A percentile compares a stretch with the other conserved stretches of the same genome.
Evolutionary conservation across 2,113 vertebrate species (phyloP).

Genomic region (Scortum barcoo): DNA sequence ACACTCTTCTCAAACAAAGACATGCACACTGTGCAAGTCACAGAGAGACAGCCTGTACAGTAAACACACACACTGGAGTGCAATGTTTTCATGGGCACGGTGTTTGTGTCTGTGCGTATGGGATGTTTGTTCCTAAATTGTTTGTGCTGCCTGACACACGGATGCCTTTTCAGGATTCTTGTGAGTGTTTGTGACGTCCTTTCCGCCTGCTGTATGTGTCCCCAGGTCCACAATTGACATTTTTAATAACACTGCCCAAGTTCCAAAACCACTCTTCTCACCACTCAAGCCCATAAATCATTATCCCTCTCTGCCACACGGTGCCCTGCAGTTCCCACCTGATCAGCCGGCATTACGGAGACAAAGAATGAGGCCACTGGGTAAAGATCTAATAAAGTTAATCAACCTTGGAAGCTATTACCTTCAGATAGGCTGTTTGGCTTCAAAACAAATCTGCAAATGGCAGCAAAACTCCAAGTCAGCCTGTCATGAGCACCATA

Average conservation of each 20-base stretch:
- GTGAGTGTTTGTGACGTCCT: background rate
- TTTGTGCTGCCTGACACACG: conserved; percentile 27
- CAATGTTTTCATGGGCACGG: conserved; percentile 19
- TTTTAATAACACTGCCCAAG: conserved; percentile 51
- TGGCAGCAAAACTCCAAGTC: conserved; percentile 33
- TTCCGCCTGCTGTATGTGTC: conserved; percentile 7
- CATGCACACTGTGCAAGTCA: conserved; percentile 73
- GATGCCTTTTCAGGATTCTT: conserved; percentile 45
- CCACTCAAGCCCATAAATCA: conserved; percentile 35
- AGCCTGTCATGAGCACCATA: conserved; percentile 8
- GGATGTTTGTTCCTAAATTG: conserved; percentile 31
- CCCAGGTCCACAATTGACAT: conserved; percentile 30
- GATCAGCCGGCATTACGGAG: conserved; percentile 52
- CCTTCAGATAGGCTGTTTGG: conserved; percentile 33
- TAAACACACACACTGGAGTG: conserved; percentile 56
- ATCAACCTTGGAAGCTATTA: conserved; percentile 58
- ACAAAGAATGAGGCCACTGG: conserved; percentile 57
- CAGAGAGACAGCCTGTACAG: conserved; percentile 58
- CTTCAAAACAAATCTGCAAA: conserved; percentile 49
- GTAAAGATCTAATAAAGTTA: conserved; percentile 66
- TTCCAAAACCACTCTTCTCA: conserved; percentile 25
- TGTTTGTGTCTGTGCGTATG: conserved; percentile 1
- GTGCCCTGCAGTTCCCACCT: conserved; percentile 54
- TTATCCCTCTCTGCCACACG: conserved; percentile 45
- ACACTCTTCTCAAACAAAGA: conserved; percentile 69